Conservation (phyloP, 53 echinoderm and acorn worm species). For the Crossaster papposus region DNA sequence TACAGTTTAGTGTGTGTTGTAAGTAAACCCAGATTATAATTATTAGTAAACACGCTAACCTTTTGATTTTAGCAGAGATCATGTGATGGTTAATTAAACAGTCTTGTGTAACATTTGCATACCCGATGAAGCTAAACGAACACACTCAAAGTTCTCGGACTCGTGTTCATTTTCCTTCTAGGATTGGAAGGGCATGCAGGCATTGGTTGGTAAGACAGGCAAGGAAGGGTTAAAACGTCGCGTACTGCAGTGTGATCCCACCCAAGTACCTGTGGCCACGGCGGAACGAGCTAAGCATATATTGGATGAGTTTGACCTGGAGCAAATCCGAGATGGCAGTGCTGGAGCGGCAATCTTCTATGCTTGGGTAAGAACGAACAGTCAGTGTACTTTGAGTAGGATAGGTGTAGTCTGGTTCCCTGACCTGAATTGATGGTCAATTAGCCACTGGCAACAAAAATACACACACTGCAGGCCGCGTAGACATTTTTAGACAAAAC, state of each 20-base stretch:
- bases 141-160: background rate
- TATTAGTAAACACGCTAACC: too few species aligned
- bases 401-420: too few species aligned
- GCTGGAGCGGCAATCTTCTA: conserved; percentile 98
- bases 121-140: too few species aligned
- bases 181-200: conserved; percentile 99
- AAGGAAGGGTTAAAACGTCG: conserved; percentile 94
- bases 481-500: too few species aligned
- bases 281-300: conserved; percentile 70
- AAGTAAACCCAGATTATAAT: too few species aligned
- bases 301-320: conserved; percentile 80
- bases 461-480: too few species aligned
- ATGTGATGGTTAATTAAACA: too few species aligned
- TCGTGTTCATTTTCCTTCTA: conserved; percentile 40
- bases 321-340: conserved; percentile 90
- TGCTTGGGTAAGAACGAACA: conserved; percentile 80
- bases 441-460: too few species aligned
- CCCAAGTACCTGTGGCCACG: conserved; percentile 55
- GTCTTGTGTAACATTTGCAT: too few species aligned
- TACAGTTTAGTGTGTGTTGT: too few species aligned
- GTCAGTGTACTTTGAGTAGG: background rate
- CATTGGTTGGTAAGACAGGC: conserved; percentile 92
- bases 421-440: too few species aligned
- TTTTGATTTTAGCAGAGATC: too few species aligned
- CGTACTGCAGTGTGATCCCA: conserved; percentile 80